A percentile compares a stretch with the other conserved stretches of the same genome.
These are phyloP conservation scores for Diabrotica virgifera DNA, from an alignment of 1,140 invertebrate species.

Conservation along the genomic window DNA sequence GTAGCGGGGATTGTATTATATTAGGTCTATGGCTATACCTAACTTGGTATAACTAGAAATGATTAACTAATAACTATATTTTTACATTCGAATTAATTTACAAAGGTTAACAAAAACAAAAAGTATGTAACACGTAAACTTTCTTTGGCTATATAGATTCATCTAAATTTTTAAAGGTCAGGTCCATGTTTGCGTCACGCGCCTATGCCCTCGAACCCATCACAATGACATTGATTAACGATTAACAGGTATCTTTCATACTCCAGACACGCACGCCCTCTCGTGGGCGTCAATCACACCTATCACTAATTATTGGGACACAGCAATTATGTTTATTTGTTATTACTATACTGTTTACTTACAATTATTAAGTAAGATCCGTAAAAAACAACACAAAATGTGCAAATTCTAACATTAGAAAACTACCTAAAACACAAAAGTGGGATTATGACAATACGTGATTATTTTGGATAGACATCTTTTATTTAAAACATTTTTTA, in stretches of 20 bases:
- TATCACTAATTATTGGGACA: slow-evolving; percentile 50
- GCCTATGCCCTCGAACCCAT: slow-evolving; percentile 19
- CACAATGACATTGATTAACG: slow-evolving; percentile 31
- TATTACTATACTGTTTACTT: slow-evolving; percentile 33
- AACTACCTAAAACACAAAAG: slow-evolving; percentile 28
- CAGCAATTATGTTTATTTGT: slow-evolving; percentile 38
- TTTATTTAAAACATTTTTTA: too few species aligned
- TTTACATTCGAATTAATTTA: too few species aligned
- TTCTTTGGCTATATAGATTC: too few species aligned
- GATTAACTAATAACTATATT: too few species aligned
- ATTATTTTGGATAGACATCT: too few species aligned
- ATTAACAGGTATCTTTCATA: slow-evolving; percentile 32
- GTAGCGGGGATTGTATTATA: too few species aligned
- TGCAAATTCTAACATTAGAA: slow-evolving; percentile 24
- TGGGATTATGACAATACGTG: not conserved
- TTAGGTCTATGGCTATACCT: too few species aligned
- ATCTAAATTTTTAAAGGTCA: not conserved
- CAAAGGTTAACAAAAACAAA: too few species aligned
- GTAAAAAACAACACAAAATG: slow-evolving; percentile 30
- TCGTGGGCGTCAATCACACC: slow-evolving; percentile 33
- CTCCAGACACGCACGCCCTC: slow-evolving; percentile 16
- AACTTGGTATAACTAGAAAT: too few species aligned
- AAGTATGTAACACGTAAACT: too few species aligned
- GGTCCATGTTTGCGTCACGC: slow-evolving; percentile 4
- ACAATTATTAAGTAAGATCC: slow-evolving; percentile 29